Evolutionary conservation across 2,888 invertebrate genomes (phyloP).

Genomic region (Ferrisia virgata): DNA sequence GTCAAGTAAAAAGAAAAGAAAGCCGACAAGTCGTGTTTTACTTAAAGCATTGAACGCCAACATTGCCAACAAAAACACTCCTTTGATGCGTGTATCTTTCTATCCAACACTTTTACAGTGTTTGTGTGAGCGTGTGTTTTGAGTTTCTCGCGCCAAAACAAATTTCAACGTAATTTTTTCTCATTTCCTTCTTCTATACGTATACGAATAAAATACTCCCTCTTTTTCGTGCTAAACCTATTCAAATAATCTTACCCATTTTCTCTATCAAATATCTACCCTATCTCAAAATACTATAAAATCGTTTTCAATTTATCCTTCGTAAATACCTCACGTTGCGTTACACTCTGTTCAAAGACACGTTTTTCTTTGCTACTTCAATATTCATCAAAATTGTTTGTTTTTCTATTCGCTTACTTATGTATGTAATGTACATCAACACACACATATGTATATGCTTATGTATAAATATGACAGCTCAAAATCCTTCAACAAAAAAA

Average conservation of each 20-base stretch:
- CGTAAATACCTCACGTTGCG: neutral
- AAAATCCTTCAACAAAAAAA: neutral
- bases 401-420: neutral
- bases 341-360: neutral
- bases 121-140: neutral
- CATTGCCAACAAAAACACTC: neutral
- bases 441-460: neutral
- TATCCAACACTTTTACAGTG: too few relatives aligned
- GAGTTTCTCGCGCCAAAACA: neutral
- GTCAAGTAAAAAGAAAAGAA: neutral
- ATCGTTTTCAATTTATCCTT: neutral
- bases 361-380: neutral
- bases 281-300: neutral
- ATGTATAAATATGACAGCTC: neutral
- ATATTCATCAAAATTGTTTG: neutral
- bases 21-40: neutral
- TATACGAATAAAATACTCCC: neutral
- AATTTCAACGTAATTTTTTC: neutral
- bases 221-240: neutral
- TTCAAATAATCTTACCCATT: neutral
- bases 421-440: neutral
- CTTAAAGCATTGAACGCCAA: neutral
- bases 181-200: neutral
- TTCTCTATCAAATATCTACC: neutral
- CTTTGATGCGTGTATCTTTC: neutral